These are phyloP conservation scores for Archips crataeganus DNA, from an alignment of 2,888 invertebrate genomes.

Conservation along the genomic window DNA sequence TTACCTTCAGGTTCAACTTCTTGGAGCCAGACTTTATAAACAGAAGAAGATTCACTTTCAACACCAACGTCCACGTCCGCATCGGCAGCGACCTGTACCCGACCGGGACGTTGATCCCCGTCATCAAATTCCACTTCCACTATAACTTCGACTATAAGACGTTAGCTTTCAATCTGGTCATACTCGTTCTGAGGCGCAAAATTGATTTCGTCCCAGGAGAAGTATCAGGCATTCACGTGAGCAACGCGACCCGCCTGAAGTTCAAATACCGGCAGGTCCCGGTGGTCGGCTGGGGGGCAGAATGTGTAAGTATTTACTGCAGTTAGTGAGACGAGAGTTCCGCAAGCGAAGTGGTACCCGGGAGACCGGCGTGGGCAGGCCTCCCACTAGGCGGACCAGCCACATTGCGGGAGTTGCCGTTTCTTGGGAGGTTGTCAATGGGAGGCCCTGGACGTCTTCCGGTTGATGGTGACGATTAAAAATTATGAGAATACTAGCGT, in stretches of 20 bases:
- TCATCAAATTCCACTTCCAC: not conserved
- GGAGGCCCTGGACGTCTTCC: too few species aligned
- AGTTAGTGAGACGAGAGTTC: too few species aligned
- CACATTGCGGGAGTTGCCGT: too few species aligned
- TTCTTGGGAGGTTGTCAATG: too few species aligned
- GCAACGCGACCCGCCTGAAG: not conserved
- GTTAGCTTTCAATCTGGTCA: not conserved
- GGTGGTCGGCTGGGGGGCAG: not conserved
- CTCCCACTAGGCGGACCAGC: too few species aligned
- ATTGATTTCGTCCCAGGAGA: not conserved
- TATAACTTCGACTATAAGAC: not conserved
- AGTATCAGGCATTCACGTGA: not conserved
- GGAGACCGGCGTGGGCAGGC: too few species aligned
- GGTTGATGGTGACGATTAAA: too few species aligned
- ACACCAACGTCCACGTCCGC: not conserved
- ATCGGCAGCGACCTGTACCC: not conserved
- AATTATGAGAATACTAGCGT: too few species aligned
- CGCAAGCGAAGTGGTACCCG: too few species aligned
- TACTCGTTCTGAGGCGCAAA: not conserved
- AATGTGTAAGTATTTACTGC: not conserved
- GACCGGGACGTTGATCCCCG: not conserved
- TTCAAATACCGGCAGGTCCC: not conserved
- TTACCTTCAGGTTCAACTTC: too few species aligned
- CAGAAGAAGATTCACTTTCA: not conserved
- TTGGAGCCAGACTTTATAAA: not conserved